Evolutionary conservation across 2,113 vertebrate species (phyloP), one percentile per base, ranked within the genome.

Genomic region (Brachirus orientalis): DNA sequence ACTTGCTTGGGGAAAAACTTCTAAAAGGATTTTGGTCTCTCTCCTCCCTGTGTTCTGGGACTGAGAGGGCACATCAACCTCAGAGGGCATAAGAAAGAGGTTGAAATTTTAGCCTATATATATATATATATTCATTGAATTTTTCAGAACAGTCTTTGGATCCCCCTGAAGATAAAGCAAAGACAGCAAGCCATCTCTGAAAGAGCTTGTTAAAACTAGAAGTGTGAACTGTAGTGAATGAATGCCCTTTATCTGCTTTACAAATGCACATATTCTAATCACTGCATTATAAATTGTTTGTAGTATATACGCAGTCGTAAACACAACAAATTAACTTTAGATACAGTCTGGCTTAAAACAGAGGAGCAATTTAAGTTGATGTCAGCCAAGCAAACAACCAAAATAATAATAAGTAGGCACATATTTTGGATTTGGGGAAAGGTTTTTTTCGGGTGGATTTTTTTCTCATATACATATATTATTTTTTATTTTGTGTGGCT

Each of bases 151-250:
- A 44, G 64, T 46, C 51, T 63, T 33, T 45, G 38, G 37, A 59
- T 76, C 57, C 72, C 50, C 68, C 20, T 75, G 50, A 69, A 72
- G 60, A 75, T 67, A 64, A 72, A 77, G 53, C 38, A 28, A 12
- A 80, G 41, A 17, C 44, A 44, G 5, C 2, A 1, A 37, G 17
- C 16, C 0, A 43, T 41, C 47, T 60, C 48, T 22, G 36, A 67
- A 51, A 7, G 38, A n/a, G 22, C 50, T 56, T 19, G 44, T 79
- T 75, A 65, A 75, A 68, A 72, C 28, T 43, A 17, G 16, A 70
- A 69, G 17, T 14, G 18, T n/a, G 20, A 10, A 46, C 17, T 43
- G 63, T 56, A 38, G 52, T 58, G 17, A 22, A 28, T 10, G 14
- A 64, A 28, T 0, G 18, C 6, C 28, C 28, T 28, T 41, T 56